These are phyloP conservation scores for Hirundichthys speculiger DNA, from an alignment of 2,113 vertebrate genomes.

Conservation along the genomic window DNA sequence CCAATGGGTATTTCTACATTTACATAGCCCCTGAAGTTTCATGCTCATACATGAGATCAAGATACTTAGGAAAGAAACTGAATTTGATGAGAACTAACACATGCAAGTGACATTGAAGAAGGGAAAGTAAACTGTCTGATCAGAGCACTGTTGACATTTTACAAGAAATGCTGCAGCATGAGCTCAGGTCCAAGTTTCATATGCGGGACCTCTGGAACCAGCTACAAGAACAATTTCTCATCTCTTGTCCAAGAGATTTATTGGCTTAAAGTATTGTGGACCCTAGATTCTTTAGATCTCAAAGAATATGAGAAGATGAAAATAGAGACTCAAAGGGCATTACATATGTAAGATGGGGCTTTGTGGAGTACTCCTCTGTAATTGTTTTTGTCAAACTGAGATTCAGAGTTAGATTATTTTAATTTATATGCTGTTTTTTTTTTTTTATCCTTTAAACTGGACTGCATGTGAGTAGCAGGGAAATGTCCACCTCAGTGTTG, in stretches of 20 bases:
- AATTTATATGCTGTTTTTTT: neutral
- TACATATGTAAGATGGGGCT: neutral
- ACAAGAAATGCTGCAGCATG: too few relatives aligned
- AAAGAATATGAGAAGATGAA: too few relatives aligned
- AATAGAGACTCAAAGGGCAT: too few relatives aligned
- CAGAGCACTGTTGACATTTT: neutral
- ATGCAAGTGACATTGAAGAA: neutral
- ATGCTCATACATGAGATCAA: too few relatives aligned
- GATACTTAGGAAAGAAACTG: too few relatives aligned
- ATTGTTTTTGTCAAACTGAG: neutral
- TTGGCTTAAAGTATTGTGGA: neutral
- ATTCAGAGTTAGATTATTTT: constrained; percentile 1
- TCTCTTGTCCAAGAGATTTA: neutral
- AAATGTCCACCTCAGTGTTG: neutral
- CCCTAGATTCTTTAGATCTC: too few relatives aligned
- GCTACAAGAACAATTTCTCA: neutral
- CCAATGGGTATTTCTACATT: too few relatives aligned
- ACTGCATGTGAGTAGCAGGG: neutral
- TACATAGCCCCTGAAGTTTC: too few relatives aligned
- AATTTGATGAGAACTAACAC: too few relatives aligned
- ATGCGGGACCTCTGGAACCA: neutral
- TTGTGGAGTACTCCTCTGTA: neutral
- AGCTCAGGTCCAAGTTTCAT: constrained; percentile 4
- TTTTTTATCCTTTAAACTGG: neutral
- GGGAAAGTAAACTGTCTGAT: neutral